Base-by-base conservation (phyloP, 2,888 invertebrate species). In the Cataglyphis altisquamis region DNA sequence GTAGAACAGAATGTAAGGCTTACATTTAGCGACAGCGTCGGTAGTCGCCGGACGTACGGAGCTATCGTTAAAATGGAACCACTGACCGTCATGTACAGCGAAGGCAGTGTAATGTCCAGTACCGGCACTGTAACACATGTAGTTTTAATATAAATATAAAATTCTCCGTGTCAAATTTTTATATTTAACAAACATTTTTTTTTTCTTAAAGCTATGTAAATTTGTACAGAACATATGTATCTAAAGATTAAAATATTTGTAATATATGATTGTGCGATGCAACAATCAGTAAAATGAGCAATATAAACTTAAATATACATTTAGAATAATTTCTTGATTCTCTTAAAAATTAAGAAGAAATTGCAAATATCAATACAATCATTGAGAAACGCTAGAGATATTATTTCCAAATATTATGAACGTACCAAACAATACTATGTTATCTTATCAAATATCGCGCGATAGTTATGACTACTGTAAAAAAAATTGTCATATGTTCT, bases 1-100 rank as follows among this genome's bases (percentile, higher is more conserved):
- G 95, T 98, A 98, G 95, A 98, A 98, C 90, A 98, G 95, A 89
- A 98, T 97, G 96, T 98, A 98, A 21, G 98, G 97, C 95, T 98
- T 98, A 95, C 97, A 97, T 90, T 96, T 96, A 25, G 97, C 96
- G 70, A 98, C 98, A 0, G 96, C 96, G 63, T 96, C 95, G 29
- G 96, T 95, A 90, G 96, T 96, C 66, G 97, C 96, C 32, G 96
- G 96, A 55, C 97, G 96, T n/a, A 98, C 98, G 0, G 97, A 96
- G 91, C 97, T 97, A 95, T 98, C 98, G 95, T 98, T 98, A 96
- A 98, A 98, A 95, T 98, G 97, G 95, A 97, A 97, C 98, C 98
- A 98, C 89, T 97, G 96, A 70, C 96, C 96, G 90, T 97, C 97
- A 95, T 97, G 97, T 90, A 97, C 96, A 67, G 97, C 98, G 95